Evolutionary conservation across 1,140 invertebrate species (phyloP).

Genomic region (Carposina sasakii): DNA sequence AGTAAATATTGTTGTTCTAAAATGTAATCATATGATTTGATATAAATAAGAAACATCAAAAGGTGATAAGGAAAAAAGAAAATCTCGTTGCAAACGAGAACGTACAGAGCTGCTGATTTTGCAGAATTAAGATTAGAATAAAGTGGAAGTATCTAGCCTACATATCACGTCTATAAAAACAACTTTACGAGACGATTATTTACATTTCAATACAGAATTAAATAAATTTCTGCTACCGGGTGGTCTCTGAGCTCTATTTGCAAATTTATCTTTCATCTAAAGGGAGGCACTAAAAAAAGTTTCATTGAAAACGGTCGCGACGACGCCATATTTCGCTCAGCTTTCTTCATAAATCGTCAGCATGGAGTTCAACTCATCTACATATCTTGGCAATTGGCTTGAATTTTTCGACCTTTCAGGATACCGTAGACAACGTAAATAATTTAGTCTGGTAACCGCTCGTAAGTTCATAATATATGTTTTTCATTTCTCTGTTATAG

Average conservation of each 20-base stretch:
- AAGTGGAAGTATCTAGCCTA: no score
- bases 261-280: slow-evolving; percentile 56
- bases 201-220: slow-evolving; percentile 35
- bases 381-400: slow-evolving; percentile 38
- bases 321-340: slow-evolving; percentile 50
- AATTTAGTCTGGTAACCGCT: no score
- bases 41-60: no score
- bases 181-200: slow-evolving; percentile 32
- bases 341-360: slow-evolving; percentile 61
- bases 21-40: no score
- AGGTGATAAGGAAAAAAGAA: no score
- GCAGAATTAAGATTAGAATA: no score
- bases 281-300: slow-evolving; percentile 50
- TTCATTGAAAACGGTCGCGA: slow-evolving; percentile 47
- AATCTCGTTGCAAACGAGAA: no score
- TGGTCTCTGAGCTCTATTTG: slow-evolving; percentile 46
- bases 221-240: slow-evolving; percentile 40
- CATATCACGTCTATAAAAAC: slow-evolving; percentile 21
- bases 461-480: no score
- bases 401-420: background rate
- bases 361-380: slow-evolving; percentile 41
- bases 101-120: no score
- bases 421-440: no score
- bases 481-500: no score
- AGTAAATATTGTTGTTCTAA: no score